Evolutionary conservation across 2,888 invertebrate genomes (phyloP).

Genomic region (Lasioglossum villosulum): DNA sequence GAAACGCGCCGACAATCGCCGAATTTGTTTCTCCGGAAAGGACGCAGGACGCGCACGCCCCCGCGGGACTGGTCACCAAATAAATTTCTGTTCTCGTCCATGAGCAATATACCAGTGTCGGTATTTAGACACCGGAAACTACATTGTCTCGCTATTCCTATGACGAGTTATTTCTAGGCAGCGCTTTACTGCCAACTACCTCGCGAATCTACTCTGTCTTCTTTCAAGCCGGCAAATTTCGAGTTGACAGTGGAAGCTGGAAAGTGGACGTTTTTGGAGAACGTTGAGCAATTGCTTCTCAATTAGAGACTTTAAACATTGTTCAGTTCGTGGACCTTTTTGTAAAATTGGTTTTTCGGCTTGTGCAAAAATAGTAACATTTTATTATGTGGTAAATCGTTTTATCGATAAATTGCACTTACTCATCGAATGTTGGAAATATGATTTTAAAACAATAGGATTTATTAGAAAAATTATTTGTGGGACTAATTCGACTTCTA

Average conservation of each 20-base stretch:
- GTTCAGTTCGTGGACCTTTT: neutral
- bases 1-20: slow-evolving; percentile 44
- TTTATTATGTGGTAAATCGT: neutral
- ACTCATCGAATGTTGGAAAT: neutral
- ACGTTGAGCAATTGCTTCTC: neutral
- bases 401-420: neutral
- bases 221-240: neutral
- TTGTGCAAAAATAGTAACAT: neutral
- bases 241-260: neutral
- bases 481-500: too few relatives aligned
- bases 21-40: slow-evolving; percentile 36
- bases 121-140: neutral
- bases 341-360: neutral
- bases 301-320: neutral
- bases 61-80: slow-evolving; percentile 25
- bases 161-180: neutral
- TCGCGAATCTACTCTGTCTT: neutral
- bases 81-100: slow-evolving; percentile 19
- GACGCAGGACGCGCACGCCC: neutral
- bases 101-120: neutral
- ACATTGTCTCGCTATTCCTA: neutral
- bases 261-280: neutral
- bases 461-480: too few relatives aligned
- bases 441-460: neutral
- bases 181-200: neutral